These are phyloP conservation scores for Rutpela maculata DNA, from an alignment of 2,888 invertebrate genomes.

Conservation along the genomic window DNA sequence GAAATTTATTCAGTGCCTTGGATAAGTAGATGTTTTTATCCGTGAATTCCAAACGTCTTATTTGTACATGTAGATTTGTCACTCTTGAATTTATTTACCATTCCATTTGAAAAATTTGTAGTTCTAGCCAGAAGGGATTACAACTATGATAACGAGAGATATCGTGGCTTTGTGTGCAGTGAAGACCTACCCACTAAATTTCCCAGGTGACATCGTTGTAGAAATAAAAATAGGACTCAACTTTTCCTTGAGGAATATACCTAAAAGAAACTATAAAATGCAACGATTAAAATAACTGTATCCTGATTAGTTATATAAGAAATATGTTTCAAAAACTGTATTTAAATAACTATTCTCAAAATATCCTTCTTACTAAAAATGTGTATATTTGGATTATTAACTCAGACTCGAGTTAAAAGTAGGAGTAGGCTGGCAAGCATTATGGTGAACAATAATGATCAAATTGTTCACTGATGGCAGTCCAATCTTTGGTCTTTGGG, in stretches of 20 bases:
- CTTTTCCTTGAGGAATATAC: conserved; percentile 47
- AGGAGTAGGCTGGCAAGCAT: no score
- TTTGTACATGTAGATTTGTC: conserved; percentile 63
- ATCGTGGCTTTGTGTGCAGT: conserved; percentile 47
- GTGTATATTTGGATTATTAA: no score
- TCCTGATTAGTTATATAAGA: background rate
- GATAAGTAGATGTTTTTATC: conserved; percentile 49
- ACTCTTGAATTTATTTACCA: conserved; percentile 58
- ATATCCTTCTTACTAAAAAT: no score
- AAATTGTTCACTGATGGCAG: no score
- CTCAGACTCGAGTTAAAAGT: no score
- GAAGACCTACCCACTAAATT: conserved; percentile 51
- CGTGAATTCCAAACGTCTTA: conserved; percentile 50
- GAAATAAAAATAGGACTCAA: conserved; percentile 51
- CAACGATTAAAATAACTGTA: background rate
- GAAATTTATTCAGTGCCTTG: conserved; percentile 38
- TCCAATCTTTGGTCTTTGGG: no score
- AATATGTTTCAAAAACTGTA: background rate
- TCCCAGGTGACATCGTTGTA: conserved; percentile 60
- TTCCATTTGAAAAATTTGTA: conserved; percentile 50
- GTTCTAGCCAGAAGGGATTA: conserved; percentile 43
- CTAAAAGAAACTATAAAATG: conserved; percentile 54
- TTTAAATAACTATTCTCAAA: background rate
- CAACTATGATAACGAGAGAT: conserved; percentile 52
- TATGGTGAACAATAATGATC: no score